These are phyloP conservation scores for Desoria tigrina DNA, from an alignment of 2,888 invertebrate species.

Conservation along the genomic window DNA sequence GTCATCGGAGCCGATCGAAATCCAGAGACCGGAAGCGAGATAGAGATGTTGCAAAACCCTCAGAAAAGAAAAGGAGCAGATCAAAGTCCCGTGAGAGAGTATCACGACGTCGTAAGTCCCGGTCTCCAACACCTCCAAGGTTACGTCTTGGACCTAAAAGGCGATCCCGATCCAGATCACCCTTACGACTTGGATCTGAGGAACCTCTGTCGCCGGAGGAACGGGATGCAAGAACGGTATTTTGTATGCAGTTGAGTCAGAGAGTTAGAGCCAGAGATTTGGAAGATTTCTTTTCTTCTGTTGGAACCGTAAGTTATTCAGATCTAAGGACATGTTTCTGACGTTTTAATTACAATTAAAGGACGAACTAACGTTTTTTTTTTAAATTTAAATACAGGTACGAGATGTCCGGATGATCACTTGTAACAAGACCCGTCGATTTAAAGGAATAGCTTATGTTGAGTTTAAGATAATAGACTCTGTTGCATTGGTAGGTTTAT, in stretches of 20 bases:
- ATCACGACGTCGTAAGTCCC: conserved; percentile 46
- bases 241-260: conserved; percentile 97
- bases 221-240: conserved; percentile 96
- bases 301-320: conserved; percentile 76
- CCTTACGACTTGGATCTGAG: conserved; percentile 43
- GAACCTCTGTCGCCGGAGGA: conserved; percentile 83
- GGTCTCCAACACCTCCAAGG: conserved; percentile 55
- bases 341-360: background rate
- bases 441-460: conserved; percentile 99
- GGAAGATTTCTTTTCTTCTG: conserved; percentile 98
- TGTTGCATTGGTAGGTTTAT: conserved; percentile 81
- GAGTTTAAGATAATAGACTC: conserved; percentile 98
- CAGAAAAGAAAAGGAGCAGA: conserved; percentile 55
- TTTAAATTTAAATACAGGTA: conserved; percentile 59
- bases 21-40: conserved; percentile 56
- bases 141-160: conserved; percentile 43
- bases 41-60: conserved; percentile 54
- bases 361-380: too few relatives aligned
- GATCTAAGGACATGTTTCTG: background rate
- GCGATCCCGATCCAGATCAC: conserved; percentile 35
- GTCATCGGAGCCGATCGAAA: conserved; percentile 53
- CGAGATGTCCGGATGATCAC: conserved; percentile 97
- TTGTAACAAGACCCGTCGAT: conserved; percentile 96
- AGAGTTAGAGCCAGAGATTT: conserved; percentile 89
- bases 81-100: conserved; percentile 32